Conservation (phyloP, 2,113 vertebrate genomes). For the Oenanthe melanoleuca region DNA sequence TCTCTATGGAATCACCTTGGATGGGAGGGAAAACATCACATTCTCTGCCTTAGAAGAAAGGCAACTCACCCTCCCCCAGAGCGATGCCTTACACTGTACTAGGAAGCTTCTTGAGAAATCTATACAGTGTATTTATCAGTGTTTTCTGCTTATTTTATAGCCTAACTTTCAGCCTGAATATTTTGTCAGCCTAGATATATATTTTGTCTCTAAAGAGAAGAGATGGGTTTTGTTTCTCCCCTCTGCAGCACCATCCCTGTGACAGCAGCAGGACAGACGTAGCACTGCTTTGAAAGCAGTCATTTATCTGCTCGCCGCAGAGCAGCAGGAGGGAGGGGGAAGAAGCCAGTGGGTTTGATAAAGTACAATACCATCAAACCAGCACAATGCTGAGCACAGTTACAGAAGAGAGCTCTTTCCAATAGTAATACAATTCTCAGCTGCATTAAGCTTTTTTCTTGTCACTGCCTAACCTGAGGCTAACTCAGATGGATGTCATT, state of each 20-base stretch:
- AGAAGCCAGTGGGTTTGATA: conserved; percentile 8
- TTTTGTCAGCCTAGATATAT: conserved; percentile 17
- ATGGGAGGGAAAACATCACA: not conserved
- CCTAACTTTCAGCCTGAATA: conserved; percentile 14
- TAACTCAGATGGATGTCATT: conserved; percentile 49
- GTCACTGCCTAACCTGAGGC: not conserved
- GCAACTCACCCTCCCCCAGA: not conserved
- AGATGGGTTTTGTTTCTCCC: conserved; percentile 22
- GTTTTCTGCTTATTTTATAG: conserved; percentile 19
- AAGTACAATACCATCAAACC: conserved; percentile 4
- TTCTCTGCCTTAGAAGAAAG: not conserved
- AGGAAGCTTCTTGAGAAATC: not conserved
- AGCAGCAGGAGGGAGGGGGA: conserved; percentile 6
- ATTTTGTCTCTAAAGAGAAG: conserved; percentile 11
- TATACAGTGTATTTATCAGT: not conserved
- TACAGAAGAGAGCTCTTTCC: conserved; percentile 11
- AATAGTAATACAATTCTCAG: conserved; percentile 18
- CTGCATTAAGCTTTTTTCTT: conserved; percentile 21
- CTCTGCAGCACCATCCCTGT: not conserved
- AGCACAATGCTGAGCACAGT: conserved; percentile 10
- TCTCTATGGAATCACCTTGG: not conserved
- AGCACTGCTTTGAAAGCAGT: conserved; percentile 24
- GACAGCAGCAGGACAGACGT: not conserved
- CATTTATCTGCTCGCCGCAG: conserved; percentile 44
- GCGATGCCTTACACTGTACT: not conserved